A percentile compares a stretch with the other conserved stretches of the same genome.
These are phyloP conservation scores for Atherix ibis DNA, from an alignment of 2,888 invertebrate genomes.

Conservation along the genomic window DNA sequence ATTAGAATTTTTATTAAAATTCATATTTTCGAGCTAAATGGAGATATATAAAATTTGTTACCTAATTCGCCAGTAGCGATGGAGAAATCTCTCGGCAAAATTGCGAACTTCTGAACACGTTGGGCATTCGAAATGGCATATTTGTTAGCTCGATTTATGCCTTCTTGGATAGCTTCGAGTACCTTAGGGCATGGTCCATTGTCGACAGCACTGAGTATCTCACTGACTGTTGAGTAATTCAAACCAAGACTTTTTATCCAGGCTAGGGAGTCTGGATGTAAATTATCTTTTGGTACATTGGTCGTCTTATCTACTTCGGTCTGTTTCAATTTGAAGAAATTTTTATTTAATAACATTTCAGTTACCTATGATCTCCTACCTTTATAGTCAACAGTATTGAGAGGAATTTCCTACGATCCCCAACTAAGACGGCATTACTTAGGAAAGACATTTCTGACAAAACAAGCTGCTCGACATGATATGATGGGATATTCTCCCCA, in stretches of 20 bases:
- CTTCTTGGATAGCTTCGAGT: conserved; percentile 52
- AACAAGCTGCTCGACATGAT: conserved; percentile 65
- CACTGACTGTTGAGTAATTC: conserved; percentile 46
- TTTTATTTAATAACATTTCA: neutral
- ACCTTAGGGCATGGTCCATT: conserved; percentile 40
- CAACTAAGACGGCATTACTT: conserved; percentile 68
- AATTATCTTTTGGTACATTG: conserved; percentile 46
- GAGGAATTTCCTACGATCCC: conserved; percentile 74
- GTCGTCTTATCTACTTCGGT: conserved; percentile 54
- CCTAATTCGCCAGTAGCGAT: conserved; percentile 60
- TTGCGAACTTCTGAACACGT: conserved; percentile 62
- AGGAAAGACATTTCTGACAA: conserved; percentile 56
- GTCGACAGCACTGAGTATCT: conserved; percentile 42
- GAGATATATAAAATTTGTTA: conserved; percentile 14
- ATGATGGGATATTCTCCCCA: conserved; percentile 81
- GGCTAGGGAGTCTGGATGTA: conserved; percentile 42
- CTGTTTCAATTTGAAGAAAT: conserved; percentile 20
- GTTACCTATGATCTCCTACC: conserved; percentile 31
- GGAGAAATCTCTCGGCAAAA: conserved; percentile 70
- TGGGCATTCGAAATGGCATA: conserved; percentile 66
- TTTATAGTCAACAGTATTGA: conserved; percentile 69
- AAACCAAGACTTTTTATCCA: conserved; percentile 51
- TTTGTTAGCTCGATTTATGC: conserved; percentile 52
- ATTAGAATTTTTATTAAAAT: conserved; percentile 11
- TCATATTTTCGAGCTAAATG: conserved; percentile 16